Conservation (phyloP, 2,113 vertebrate genomes). For the Eidolon helvum region DNA sequence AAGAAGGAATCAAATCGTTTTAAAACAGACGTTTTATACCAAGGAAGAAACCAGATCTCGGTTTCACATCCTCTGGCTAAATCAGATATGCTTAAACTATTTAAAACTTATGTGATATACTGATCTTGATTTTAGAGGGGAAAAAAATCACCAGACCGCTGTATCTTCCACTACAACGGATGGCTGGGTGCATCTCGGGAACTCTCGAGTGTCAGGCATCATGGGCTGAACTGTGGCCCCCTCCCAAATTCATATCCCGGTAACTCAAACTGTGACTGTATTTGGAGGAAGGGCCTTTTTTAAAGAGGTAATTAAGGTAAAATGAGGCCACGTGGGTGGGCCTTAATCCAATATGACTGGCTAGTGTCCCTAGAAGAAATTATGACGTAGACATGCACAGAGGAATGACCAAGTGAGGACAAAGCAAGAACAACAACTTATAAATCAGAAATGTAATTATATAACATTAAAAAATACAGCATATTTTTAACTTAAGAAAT, state of each 20-base stretch:
- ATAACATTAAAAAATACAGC: neutral
- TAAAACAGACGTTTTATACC: neutral
- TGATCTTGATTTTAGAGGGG: neutral
- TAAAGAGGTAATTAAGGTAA: neutral
- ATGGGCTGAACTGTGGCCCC: accelerated
- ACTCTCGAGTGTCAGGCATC: neutral
- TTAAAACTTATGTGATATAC: neutral
- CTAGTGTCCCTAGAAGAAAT: neutral
- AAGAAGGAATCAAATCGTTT: neutral
- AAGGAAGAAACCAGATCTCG: neutral
- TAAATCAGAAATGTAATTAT: neutral
- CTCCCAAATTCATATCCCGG: neutral
- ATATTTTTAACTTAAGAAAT: neutral
- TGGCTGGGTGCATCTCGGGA: neutral
- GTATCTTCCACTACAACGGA: neutral
- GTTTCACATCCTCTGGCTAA: neutral
- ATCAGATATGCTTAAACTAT: neutral
- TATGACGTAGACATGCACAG: neutral
- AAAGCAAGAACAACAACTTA: neutral
- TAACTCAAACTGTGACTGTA: neutral
- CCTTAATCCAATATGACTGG: neutral
- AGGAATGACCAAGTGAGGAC: neutral
- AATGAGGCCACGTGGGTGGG: neutral
- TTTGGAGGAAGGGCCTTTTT: neutral
- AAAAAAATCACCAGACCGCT: neutral